Evolutionary conservation across 2,113 vertebrate species (phyloP).

Genomic region (Hemichromis elongatus): DNA sequence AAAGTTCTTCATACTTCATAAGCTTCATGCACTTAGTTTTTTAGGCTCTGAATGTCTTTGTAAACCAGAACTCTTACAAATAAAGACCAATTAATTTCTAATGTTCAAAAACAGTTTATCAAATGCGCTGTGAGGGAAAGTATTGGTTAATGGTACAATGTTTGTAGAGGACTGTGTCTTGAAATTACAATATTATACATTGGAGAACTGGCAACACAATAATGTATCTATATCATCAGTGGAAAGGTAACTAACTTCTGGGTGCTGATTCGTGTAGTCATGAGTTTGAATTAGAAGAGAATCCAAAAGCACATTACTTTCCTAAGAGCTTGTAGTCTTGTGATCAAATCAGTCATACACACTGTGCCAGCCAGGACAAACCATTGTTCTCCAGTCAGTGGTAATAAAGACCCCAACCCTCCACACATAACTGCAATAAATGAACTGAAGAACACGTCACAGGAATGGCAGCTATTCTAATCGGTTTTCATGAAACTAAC

Average conservation of each 20-base stretch:
- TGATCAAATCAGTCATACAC: conserved; percentile 9
- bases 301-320: background rate
- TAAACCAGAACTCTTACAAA: background rate
- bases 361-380: conserved; percentile 45
- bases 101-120: background rate
- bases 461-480: background rate
- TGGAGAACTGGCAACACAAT: background rate
- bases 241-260: background rate
- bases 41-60: background rate
- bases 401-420: conserved; percentile 14
- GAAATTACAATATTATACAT: background rate
- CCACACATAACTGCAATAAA: background rate
- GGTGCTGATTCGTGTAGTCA: background rate
- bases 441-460: background rate
- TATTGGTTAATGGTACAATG: background rate
- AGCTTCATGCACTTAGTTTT: background rate
- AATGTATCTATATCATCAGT: background rate
- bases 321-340: background rate
- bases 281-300: background rate
- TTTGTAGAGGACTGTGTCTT: background rate
- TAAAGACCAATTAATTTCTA: background rate
- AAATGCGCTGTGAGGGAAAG: background rate
- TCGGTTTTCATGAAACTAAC: background rate
- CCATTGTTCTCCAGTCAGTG: conserved; percentile 36
- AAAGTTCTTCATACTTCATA: background rate